Evolutionary conservation across 2,113 vertebrate genomes (phyloP), one percentile per base, ranked within the genome.

Genomic region (Aramus guarauna): DNA sequence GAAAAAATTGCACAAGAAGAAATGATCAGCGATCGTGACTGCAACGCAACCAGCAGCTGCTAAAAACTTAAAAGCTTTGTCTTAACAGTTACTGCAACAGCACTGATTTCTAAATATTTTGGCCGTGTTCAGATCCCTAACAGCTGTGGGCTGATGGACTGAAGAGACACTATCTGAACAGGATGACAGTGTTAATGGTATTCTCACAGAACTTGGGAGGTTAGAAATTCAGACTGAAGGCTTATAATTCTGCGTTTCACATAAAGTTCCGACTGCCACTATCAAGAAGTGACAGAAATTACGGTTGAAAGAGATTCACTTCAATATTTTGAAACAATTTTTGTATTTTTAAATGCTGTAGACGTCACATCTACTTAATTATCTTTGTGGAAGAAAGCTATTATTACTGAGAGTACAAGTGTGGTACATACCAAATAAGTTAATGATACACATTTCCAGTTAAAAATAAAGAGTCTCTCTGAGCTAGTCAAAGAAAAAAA

Each of bases 221-320:
- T 37, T 6, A 84, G 45, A 45, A 78, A 67, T n/a, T 48, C 37
- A 36, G 53, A 48, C 41, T 47, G 30, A 53, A 69, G 62, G 55
- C 29, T 58, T 58, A 1, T 5, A 29, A 62, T 63, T 39, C 39
- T 64, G 80, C 39, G 52, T 62, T 73, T 59, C 52, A 29, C 12
- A 48, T 7, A 12, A 0, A 20, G 22, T 39, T 78, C 36, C 0
- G 2, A 47, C 43, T n/a, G 56, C 21, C 3, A 2, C 41, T 63
- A 36, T 7, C 32, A 59, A 63, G 36, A 71, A 81, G 37, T 6
- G 12, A 67, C 43, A 85, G 59, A 91, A 89, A 62, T 69, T 5
- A 53, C 0, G 3, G 15, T 43, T 67, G 37, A 50, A 50, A 55
- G 18, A 83, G 29, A 92, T 37, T 72, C 7, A 27, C 7, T 14